phyloP scores from a whole-genome alignment of 2,888 invertebrate genomes.

The Platycheirus rosarum region DNA sequence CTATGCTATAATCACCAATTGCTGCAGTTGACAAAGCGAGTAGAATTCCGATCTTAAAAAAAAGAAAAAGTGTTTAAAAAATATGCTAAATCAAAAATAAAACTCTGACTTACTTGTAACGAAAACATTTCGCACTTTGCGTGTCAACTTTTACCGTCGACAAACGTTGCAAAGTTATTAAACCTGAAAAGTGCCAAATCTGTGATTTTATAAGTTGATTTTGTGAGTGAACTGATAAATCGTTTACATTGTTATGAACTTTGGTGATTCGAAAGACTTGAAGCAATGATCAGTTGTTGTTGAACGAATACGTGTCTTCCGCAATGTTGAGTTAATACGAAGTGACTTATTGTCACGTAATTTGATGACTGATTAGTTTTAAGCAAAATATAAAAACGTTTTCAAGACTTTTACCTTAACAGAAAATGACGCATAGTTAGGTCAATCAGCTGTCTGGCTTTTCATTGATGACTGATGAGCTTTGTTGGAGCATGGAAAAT shows the following conservation, averaged over 20 bases:
- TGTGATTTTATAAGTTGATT: constrained; percentile 44
- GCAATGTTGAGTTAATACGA: background rate
- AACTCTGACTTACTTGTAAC: constrained; percentile 47
- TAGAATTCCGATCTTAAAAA: constrained; percentile 35
- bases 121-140: constrained; percentile 45
- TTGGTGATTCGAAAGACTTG: background rate
- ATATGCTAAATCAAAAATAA: background rate
- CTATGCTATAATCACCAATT: constrained; percentile 23
- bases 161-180: constrained; percentile 36
- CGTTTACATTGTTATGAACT: background rate
- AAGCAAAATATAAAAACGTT: background rate
- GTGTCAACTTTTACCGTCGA: constrained; percentile 14
- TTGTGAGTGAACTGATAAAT: constrained; percentile 2
- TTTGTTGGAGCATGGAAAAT: too few species aligned
- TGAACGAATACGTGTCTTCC: constrained; percentile 14
- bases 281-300: background rate
- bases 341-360: constrained; percentile 9
- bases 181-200: constrained; percentile 24
- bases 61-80: constrained; percentile 13
- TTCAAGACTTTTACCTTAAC: background rate
- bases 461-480: too few species aligned
- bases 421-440: background rate
- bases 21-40: constrained; percentile 9
- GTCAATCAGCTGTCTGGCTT: background rate
- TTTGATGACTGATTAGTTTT: constrained; percentile 1